Evolutionary conservation across 2,888 invertebrate species (phyloP), one percentile per base, ranked within the genome.

Genomic region (Rhingia campestris): DNA sequence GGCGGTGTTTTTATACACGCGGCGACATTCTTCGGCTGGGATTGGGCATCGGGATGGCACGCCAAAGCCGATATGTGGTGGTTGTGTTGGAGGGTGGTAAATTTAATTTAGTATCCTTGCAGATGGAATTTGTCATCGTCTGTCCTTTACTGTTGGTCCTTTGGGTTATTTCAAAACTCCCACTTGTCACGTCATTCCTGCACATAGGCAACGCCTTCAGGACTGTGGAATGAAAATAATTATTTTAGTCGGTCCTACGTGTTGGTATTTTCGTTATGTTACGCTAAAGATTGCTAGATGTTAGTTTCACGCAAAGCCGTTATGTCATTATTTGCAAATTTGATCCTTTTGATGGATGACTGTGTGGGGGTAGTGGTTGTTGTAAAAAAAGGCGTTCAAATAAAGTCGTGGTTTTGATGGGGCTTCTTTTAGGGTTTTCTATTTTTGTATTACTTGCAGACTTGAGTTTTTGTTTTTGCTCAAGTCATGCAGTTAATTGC

Each of bases 91-190:
- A 53, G 45, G 56, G 73, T 35, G 47, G 56, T 66, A 74, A 84
- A 84, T 80, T 84, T 84, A 80, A 84, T 84, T 84, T 84, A 84
- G 84, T 84, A 64, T 80, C 80, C 80, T 66, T 80, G 84, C 84
- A 84, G 84, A 84, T 80, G 84, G 80, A 84, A 84, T 84, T 84
- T 84, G 74, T 84, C 84, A 80, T 69, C 82, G 73, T 82, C 84
- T 84, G 84, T 66, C 59, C 53, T 84, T 80, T 66, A 84, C 49
- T 49, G 64, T 64, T 61, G 54, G 63, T 70, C 66, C 45, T 47
- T 58, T 64, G 30, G 56, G 79, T 84, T 80, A 70, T 70, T 84
- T 80, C 69, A 58, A 22, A 22, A 22, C 54, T 45, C 70, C 74
- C 64, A 75, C 74, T 84, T 84, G 84, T 84, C 84, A 80, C 59